Conservation (phyloP, 2,797 vertebrate species). For the Dromococcyx pavoninus region DNA sequence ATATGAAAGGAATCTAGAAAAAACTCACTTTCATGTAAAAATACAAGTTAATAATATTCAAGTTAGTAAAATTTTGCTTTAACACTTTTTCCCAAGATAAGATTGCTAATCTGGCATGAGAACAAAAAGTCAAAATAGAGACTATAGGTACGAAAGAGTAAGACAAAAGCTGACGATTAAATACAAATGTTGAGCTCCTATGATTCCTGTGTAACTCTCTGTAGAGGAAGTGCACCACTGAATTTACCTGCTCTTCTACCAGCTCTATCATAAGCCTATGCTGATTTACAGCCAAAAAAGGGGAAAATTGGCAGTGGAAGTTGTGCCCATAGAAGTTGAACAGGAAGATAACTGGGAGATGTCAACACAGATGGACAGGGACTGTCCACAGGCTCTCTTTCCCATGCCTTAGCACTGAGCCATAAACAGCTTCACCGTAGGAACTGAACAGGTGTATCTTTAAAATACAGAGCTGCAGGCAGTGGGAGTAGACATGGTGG, state of each 20-base stretch:
- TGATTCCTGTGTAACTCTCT: neutral
- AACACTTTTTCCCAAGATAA: neutral
- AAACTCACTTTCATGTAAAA: neutral
- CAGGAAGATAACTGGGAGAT: neutral
- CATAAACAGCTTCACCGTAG: neutral
- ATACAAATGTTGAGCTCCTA: neutral
- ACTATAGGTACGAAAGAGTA: neutral
- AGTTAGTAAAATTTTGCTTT: neutral
- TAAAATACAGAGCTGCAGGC: neutral
- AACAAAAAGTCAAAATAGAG: neutral
- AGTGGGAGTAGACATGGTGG: neutral
- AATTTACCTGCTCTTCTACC: neutral
- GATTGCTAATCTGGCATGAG: neutral
- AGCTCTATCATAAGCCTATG: neutral
- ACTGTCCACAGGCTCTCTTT: neutral
- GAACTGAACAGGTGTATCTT: neutral
- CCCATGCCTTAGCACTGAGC: neutral
- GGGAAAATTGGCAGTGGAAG: neutral
- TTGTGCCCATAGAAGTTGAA: neutral
- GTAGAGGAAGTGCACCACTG: neutral
- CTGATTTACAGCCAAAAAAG: neutral
- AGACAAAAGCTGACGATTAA: neutral
- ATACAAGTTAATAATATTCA: neutral
- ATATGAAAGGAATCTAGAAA: neutral
- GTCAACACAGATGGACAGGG: neutral